Percentiles rank a stretch among this genome's conserved stretches.
These are phyloP conservation scores for Drosophila diplacantha DNA, from an alignment of 2,888 invertebrate genomes.

Conservation along the genomic window DNA sequence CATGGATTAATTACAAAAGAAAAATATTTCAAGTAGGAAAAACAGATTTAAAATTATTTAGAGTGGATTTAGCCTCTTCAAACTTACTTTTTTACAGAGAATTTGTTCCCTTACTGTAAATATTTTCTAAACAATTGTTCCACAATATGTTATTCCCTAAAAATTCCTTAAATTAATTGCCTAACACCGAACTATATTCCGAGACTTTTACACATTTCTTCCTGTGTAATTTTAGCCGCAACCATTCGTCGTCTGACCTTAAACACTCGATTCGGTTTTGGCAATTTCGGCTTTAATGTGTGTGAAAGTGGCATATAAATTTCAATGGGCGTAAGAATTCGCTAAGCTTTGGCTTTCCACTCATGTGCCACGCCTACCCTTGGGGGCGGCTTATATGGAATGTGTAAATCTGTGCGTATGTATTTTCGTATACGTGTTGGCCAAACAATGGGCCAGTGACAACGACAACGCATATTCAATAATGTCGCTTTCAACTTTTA, in stretches of 20 bases:
- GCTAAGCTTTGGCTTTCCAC: slow-evolving; percentile 56
- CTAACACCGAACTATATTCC: no score
- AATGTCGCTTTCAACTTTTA: slow-evolving; percentile 72
- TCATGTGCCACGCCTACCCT: slow-evolving; percentile 24
- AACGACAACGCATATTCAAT: slow-evolving; percentile 65
- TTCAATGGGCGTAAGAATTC: slow-evolving; percentile 62
- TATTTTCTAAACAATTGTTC: not conserved
- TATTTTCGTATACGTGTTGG: slow-evolving; percentile 6
- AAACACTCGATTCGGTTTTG: slow-evolving; percentile 27
- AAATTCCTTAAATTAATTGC: not conserved
- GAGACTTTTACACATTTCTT: rapidly evolving
- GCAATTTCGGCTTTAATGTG: slow-evolving; percentile 54
- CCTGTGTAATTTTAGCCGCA: slow-evolving; percentile 2
- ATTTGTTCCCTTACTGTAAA: not conserved
- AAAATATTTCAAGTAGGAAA: not conserved
- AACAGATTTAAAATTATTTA: not conserved
- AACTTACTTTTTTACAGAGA: no score
- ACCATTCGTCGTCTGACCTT: slow-evolving; percentile 35
- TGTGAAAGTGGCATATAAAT: slow-evolving; percentile 58
- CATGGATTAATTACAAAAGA: no score
- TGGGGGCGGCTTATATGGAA: slow-evolving; percentile 3
- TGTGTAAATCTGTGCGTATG: slow-evolving; percentile 9
- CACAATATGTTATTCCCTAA: not conserved
- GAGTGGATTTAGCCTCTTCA: no score
- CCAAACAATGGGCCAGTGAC: slow-evolving; percentile 58